Conservation (phyloP, 2,888 invertebrate species). For the Pyrrhia umbra region DNA sequence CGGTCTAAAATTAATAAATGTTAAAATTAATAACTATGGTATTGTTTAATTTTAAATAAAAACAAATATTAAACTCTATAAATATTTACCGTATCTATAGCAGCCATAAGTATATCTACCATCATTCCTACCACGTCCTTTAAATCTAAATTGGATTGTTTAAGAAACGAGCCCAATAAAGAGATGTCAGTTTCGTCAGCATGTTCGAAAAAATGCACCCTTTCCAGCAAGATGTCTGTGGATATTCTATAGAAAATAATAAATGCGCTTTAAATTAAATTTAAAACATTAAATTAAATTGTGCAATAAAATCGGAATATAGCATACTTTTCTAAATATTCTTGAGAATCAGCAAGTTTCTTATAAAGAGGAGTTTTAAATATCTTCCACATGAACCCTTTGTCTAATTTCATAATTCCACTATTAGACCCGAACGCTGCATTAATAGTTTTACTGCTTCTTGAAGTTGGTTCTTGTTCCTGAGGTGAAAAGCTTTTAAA, state of each 20-base stretch:
- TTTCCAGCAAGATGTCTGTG: constrained; percentile 91
- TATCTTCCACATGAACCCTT: constrained; percentile 93
- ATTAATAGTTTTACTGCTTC: constrained; percentile 92
- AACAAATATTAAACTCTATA: too few species aligned
- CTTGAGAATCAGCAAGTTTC: constrained; percentile 92
- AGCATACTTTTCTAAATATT: constrained; percentile 92
- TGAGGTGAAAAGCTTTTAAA: constrained; percentile 92
- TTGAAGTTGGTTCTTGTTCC: constrained; percentile 91
- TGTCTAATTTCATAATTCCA: constrained; percentile 92
- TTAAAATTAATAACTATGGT: too few species aligned
- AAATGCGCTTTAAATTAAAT: not conserved
- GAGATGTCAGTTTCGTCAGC: constrained; percentile 77
- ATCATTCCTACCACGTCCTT: constrained; percentile 96
- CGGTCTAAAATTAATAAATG: constrained; percentile 91
- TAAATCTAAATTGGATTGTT: constrained; percentile 92
- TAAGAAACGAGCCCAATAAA: constrained; percentile 92
- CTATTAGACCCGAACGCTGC: constrained; percentile 94
- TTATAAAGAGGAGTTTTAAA: constrained; percentile 93
- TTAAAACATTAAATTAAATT: not conserved
- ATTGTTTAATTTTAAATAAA: too few species aligned
- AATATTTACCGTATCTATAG: constrained; percentile 94
- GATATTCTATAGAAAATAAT: constrained; percentile 88
- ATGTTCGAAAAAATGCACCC: constrained; percentile 86
- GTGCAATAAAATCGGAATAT: too few species aligned
- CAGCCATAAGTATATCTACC: constrained; percentile 95